These are phyloP conservation scores for Drosophila obscura DNA, from an alignment of 1,140 invertebrate species.

Conservation along the genomic window DNA sequence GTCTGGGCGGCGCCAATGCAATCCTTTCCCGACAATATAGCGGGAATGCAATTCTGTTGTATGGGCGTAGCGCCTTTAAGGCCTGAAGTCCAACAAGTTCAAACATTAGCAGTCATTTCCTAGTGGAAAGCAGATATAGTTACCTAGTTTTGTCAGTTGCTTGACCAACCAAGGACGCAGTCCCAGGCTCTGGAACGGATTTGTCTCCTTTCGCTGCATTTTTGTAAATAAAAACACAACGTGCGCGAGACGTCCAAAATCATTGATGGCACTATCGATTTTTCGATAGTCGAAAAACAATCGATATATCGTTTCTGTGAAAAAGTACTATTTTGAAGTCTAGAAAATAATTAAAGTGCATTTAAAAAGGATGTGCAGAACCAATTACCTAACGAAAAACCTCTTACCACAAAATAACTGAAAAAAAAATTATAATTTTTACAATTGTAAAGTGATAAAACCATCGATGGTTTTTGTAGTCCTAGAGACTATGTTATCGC, in stretches of 20 bases:
- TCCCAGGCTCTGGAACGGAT: slow-evolving; percentile 72
- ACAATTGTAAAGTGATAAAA: no score
- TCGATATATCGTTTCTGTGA: no score
- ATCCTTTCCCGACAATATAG: slow-evolving; percentile 92
- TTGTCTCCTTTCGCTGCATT: slow-evolving; percentile 65
- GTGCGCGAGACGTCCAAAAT: slow-evolving; percentile 22
- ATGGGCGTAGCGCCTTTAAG: slow-evolving; percentile 93
- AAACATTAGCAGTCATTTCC: background rate
- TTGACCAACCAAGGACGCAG: slow-evolving; percentile 76
- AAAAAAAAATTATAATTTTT: no score
- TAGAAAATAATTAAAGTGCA: no score
- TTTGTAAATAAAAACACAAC: slow-evolving; percentile 54
- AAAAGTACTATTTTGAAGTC: no score
- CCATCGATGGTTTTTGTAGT: no score
- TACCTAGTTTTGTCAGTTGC: slow-evolving; percentile 75
- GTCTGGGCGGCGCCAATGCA: slow-evolving; percentile 98
- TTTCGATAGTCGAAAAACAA: no score
- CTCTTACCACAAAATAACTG: no score
- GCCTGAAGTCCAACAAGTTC: slow-evolving; percentile 84
- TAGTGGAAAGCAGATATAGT: background rate
- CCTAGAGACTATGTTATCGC: no score
- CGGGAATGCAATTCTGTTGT: slow-evolving; percentile 91
- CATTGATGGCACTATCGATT: no score
- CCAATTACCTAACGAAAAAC: no score
- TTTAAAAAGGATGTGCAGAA: no score